Conservation (phyloP, 2,888 invertebrate genomes). For the Apamea crenata region DNA sequence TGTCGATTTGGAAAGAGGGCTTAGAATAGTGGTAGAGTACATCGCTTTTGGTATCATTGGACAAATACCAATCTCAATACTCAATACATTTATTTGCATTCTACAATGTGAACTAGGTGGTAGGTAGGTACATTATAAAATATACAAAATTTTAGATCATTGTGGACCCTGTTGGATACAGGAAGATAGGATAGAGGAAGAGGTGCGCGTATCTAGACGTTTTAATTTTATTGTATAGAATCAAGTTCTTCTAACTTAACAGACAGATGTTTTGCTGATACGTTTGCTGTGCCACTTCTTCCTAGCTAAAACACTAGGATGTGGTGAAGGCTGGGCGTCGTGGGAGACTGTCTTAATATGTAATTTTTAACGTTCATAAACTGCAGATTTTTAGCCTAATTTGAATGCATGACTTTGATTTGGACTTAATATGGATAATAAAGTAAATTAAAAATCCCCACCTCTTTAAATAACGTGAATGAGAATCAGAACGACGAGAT, state of each 20-base stretch:
- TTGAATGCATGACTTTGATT: not conserved
- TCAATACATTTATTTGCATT: too few species aligned
- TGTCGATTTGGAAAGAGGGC: constrained; percentile 62
- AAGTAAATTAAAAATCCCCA: not conserved
- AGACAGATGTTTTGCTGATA: too few species aligned
- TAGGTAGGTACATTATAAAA: too few species aligned
- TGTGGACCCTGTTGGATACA: too few species aligned
- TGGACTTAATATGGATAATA: not conserved
- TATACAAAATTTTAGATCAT: too few species aligned
- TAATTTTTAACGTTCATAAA: not conserved
- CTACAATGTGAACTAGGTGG: too few species aligned
- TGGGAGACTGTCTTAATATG: not conserved
- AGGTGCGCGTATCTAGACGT: too few species aligned
- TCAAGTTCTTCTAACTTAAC: not conserved
- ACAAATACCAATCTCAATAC: not conserved
- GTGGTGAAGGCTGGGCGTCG: not conserved
- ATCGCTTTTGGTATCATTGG: not conserved
- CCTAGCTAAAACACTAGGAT: too few species aligned
- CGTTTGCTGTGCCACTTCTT: too few species aligned
- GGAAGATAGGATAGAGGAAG: too few species aligned
- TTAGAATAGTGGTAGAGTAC: not conserved
- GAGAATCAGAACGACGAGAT: not conserved
- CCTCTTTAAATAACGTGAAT: not conserved
- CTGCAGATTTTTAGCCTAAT: not conserved
- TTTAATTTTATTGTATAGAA: not conserved